Evolutionary conservation across 2,797 vertebrate genomes (phyloP).

Genomic region (Catamblyrhynchus diadema): DNA sequence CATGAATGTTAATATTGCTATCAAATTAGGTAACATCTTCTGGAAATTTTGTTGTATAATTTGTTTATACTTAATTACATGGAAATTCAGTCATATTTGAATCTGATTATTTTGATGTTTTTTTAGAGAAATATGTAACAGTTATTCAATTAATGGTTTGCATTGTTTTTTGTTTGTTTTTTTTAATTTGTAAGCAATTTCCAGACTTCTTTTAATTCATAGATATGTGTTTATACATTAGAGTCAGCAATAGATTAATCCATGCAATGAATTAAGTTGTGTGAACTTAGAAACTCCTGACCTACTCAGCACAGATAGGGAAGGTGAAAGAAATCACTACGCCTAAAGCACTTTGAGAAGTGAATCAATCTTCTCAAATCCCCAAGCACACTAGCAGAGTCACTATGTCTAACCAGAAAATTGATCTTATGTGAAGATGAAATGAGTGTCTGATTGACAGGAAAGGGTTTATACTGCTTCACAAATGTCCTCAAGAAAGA

Average conservation of each 20-base stretch:
- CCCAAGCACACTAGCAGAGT: conserved; percentile 21
- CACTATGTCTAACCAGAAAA: conserved; percentile 38
- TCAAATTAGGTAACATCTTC: background rate
- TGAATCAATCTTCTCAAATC: conserved; percentile 57
- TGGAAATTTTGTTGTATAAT: background rate
- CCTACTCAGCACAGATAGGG: background rate
- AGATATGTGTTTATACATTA: background rate
- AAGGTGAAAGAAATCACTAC: conserved; percentile 47
- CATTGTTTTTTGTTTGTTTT: fast-evolving
- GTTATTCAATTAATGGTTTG: background rate
- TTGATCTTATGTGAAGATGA: conserved; percentile 35
- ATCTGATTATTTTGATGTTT: background rate
- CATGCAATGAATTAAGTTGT: background rate
- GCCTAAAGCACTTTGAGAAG: conserved; percentile 42
- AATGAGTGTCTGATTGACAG: conserved; percentile 40
- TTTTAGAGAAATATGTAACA: background rate
- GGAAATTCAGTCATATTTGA: background rate
- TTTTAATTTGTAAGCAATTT: background rate
- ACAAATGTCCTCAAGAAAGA: conserved; percentile 29
- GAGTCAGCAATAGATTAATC: background rate
- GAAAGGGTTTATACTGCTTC: background rate
- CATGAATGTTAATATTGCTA: background rate
- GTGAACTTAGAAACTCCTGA: background rate
- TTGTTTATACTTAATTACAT: background rate
- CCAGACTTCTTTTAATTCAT: fast-evolving